Evolutionary conservation across 2,888 invertebrate genomes (phyloP).

Genomic region (Brachyptera risi): DNA sequence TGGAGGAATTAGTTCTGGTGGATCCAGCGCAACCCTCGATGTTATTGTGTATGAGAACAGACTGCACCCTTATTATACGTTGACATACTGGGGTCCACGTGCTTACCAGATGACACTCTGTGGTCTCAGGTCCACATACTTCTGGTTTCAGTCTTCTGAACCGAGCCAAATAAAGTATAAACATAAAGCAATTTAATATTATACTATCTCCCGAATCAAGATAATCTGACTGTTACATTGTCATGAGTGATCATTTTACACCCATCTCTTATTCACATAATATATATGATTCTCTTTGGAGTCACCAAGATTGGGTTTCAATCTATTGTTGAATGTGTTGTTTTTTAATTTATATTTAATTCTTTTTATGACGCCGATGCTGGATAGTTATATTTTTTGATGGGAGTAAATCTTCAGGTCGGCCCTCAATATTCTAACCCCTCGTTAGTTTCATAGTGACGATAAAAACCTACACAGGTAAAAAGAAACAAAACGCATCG

Average conservation of each 20-base stretch:
- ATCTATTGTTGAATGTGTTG: not conserved
- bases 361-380: conserved; percentile 13
- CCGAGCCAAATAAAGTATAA: too few relatives aligned
- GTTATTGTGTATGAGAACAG: too few relatives aligned
- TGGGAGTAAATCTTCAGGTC: conserved; percentile 11
- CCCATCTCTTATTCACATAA: not conserved
- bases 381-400: conserved; percentile 17
- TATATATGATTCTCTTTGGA: too few relatives aligned
- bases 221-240: too few relatives aligned
- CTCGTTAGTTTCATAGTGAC: conserved; percentile 20
- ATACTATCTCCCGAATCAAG: too few relatives aligned
- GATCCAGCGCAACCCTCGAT: not conserved
- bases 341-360: conserved; percentile 5
- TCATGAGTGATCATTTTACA: too few relatives aligned
- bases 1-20: not conserved
- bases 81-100: too few relatives aligned
- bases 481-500: conserved; percentile 17
- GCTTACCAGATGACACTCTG: too few relatives aligned
- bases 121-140: too few relatives aligned
- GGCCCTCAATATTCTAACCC: conserved; percentile 18
- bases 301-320: not conserved
- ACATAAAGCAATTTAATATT: too few relatives aligned
- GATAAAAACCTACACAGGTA: conserved; percentile 22
- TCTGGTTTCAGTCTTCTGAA: too few relatives aligned
- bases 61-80: too few relatives aligned